Conservation (phyloP, 2,888 invertebrate species). For the Rhamnusium bicolor region DNA sequence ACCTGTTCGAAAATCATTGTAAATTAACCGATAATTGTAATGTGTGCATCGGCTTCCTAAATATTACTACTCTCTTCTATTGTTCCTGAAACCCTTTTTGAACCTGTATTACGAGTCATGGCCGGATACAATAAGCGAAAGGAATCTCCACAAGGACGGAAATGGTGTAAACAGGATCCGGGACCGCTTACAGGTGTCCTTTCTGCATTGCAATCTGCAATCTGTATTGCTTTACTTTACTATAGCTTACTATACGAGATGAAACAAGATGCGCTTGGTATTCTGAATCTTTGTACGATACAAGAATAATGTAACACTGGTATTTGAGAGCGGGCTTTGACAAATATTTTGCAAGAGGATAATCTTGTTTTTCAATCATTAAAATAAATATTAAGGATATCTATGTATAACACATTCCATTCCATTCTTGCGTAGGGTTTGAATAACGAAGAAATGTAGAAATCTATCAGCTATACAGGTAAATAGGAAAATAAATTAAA, state of each 20-base stretch:
- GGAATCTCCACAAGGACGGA: conserved; percentile 39
- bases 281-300: background rate
- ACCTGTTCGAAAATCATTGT: conserved; percentile 47
- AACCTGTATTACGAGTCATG: conserved; percentile 20
- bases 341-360: no score
- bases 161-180: conserved; percentile 36
- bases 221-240: conserved; percentile 15
- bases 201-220: conserved; percentile 25
- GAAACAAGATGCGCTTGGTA: background rate
- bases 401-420: no score
- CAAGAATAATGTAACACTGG: background rate
- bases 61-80: conserved; percentile 9
- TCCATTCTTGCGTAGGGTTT: no score
- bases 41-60: conserved; percentile 26
- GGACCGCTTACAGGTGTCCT: conserved; percentile 35
- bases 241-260: background rate
- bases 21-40: conserved; percentile 46
- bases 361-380: no score
- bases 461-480: no score
- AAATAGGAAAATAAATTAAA: no score
- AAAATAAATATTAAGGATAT: no score
- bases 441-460: no score
- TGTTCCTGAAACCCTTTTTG: conserved; percentile 7
- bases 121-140: conserved; percentile 28
- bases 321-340: background rate